phyloP scores from a whole-genome alignment of 2,113 vertebrate species.

The Pteropus alecto region DNA sequence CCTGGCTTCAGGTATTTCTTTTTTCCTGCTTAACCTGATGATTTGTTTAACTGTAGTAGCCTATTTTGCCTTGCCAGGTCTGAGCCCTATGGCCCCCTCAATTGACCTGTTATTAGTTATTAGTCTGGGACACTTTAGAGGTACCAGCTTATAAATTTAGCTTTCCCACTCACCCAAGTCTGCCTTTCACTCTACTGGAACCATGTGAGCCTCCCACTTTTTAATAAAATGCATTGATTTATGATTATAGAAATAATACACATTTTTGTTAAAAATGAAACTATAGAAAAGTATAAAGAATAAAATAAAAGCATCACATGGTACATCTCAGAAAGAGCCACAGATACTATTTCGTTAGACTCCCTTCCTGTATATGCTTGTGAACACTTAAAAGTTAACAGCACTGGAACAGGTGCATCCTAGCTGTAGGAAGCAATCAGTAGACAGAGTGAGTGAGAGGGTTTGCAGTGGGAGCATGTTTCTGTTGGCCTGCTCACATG shows the following conservation, averaged over 20 bases:
- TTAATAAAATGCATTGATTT: not conserved
- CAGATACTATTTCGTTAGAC: not conserved
- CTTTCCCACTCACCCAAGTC: not conserved
- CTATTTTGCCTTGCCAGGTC: not conserved
- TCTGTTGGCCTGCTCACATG: not conserved
- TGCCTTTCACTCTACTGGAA: not conserved
- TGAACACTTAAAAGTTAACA: not conserved
- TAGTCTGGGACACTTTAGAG: not conserved
- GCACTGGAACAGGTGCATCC: not conserved
- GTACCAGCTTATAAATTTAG: too few relatives aligned
- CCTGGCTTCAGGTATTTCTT: not conserved
- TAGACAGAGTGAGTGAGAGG: too few relatives aligned
- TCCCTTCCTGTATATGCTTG: not conserved
- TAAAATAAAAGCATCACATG: not conserved
- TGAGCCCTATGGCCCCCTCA: not conserved
- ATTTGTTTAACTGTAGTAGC: not conserved
- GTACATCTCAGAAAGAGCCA: not conserved
- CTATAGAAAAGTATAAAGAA: not conserved
- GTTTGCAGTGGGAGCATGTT: accelerated
- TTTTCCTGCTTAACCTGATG: not conserved
- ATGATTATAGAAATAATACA: not conserved
- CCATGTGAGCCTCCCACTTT: not conserved
- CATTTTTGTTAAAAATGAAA: not conserved
- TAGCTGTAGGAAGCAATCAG: not conserved
- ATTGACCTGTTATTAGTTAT: not conserved